Evolutionary conservation across 92 coral and sea anemone genomes (phyloP), one percentile per base, ranked within the genome.

Genomic region (Palythoa grandis): DNA sequence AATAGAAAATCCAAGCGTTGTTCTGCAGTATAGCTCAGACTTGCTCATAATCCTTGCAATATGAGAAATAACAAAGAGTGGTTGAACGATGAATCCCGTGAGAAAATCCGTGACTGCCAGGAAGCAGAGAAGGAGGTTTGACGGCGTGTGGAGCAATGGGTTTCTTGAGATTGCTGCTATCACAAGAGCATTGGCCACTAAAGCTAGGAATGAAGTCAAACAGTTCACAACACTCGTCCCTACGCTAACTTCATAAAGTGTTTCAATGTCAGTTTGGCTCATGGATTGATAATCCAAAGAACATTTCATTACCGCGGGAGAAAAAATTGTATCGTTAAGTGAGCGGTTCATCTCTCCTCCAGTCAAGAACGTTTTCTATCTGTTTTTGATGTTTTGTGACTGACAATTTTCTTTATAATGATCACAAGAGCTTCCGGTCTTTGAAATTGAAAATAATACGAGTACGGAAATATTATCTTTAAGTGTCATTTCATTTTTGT

Each of bases 51-150:
- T 66, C 23, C 85, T 52, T 23, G 85, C 85, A 22, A 80, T 65
- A 23, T 80, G 85, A 80, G 85, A 80, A 57, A 80, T 65, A 65
- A 80, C 63, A 65, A 80, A 80, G 12, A 80, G 74, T 12, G 85
- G 85, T 23, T 80, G 85, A 53, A 73, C 73, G 20, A 80, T 80
- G 12, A 80, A 70, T 2, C 85, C 85, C 1, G 85, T 80, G 72
- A 80, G 61, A 35, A 80, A 80, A 4, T 80, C 74, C 1, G 85
- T 80, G 10, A 65, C 61, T 11, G 85, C 85, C 60, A 80, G 39
- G 20, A 39, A 80, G 20, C 74, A 80, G 40, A 80, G 85, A 47
- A 80, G 73, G 22, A 52, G 23, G 40, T 80, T 80, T n/a, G 85
- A 80, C n/a, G 85, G 85, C 54, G 85, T 63, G 8, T 50, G 85